Conservation (phyloP, 2,888 invertebrate genomes). For the Noctua comes region DNA sequence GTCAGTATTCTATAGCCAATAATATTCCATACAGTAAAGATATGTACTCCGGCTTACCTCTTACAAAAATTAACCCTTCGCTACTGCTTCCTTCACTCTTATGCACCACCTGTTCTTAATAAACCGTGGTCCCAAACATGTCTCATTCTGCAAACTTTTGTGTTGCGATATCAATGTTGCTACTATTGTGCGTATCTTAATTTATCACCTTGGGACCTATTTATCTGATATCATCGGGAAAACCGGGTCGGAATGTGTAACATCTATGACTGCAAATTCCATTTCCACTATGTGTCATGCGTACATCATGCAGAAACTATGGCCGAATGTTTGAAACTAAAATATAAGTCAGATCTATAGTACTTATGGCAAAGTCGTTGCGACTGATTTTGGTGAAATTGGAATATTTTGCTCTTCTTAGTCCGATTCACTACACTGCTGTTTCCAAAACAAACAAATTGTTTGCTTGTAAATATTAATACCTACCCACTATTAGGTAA, state of each 20-base stretch:
- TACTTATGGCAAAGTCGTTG: too few relatives aligned
- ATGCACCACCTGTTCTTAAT: background rate
- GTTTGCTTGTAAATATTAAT: background rate
- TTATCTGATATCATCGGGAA: conserved; percentile 23
- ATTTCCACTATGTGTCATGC: background rate
- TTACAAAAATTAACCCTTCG: too few relatives aligned
- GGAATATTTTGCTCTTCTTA: background rate
- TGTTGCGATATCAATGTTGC: background rate
- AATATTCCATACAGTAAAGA: too few relatives aligned
- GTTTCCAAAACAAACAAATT: background rate
- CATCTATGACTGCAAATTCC: background rate
- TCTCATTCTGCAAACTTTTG: background rate
- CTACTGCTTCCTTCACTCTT: background rate
- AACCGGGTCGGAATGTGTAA: background rate
- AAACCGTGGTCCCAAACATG: background rate
- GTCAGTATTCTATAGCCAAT: too few relatives aligned
- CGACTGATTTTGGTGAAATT: background rate
- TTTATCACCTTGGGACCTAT: conserved; percentile 16
- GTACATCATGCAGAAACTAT: background rate
- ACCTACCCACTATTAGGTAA: background rate
- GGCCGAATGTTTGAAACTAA: too few relatives aligned
- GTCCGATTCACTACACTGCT: background rate
- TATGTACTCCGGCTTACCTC: too few relatives aligned
- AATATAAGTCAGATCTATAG: too few relatives aligned
- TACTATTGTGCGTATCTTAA: background rate